Conservation (phyloP, 2,888 invertebrate species). For the Andrena camellia region DNA sequence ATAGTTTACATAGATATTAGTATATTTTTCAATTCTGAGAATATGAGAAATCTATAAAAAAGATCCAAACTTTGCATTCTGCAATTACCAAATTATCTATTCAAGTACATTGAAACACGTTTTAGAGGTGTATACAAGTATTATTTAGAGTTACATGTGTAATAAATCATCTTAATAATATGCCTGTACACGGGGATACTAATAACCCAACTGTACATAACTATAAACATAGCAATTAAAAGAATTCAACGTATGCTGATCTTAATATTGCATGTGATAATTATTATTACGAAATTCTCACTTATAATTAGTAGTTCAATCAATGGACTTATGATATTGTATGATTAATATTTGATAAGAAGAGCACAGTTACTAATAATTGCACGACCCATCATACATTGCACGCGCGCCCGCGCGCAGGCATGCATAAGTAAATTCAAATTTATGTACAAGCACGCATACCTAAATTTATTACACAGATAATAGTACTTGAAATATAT, state of each 20-base stretch:
- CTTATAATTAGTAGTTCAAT: conserved; percentile 18
- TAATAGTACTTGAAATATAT: conserved; percentile 22
- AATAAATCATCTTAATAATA: conserved; percentile 40
- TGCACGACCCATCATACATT: conserved; percentile 20
- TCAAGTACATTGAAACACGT: conserved; percentile 41
- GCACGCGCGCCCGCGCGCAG: conserved; percentile 32
- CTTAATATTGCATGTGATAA: conserved; percentile 24
- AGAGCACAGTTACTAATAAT: conserved; percentile 32
- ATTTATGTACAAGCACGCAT: conserved; percentile 27
- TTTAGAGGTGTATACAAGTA: conserved; percentile 28
- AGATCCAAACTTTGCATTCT: conserved; percentile 10
- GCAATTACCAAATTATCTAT: conserved; percentile 17
- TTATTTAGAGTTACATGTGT: conserved; percentile 35
- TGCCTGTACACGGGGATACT: conserved; percentile 32
- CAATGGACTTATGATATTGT: conserved; percentile 13
- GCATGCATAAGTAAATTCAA: conserved; percentile 22
- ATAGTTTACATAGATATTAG: conserved; percentile 28
- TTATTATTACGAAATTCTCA: conserved; percentile 24
- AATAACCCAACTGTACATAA: conserved; percentile 39
- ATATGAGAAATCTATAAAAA: conserved; percentile 23
- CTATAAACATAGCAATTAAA: conserved; percentile 48
- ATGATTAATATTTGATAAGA: conserved; percentile 12
- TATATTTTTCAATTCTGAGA: conserved; percentile 31
- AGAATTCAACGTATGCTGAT: conserved; percentile 51
- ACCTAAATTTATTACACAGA: conserved; percentile 21